Base-by-base conservation (phyloP, 2,797 vertebrate species). In the Falco naumanni region DNA sequence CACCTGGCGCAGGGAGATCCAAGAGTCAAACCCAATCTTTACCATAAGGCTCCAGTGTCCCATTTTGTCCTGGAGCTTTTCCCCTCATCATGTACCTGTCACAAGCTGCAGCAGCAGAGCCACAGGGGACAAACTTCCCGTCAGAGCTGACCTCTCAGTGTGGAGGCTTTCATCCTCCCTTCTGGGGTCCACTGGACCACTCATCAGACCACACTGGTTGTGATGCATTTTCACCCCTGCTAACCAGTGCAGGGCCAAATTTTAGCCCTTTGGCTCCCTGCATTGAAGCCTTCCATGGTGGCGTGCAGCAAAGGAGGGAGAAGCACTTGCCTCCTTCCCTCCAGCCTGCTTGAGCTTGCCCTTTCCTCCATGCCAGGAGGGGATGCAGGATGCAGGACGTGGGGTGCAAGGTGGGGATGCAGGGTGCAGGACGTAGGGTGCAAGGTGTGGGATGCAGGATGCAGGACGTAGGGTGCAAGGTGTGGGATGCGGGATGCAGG, bases 21-120 rank as follows among this genome's bases (percentile, higher is more conserved):
- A 48, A 28, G 48, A 72, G 39, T 92, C 87, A 56, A 72, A 57
- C 8, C 20, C 11, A 29, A 2, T 50, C 45, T 69, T 74, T 74
- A 25, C 5, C 4, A 0, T 33, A 33, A 54, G 31, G 10, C 25
- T 50, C 26, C 3, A 0, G 10, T 20, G 33, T 50, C 53, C 25
- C 3, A 2, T 76, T 78, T 75, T 68, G 31, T 75, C 47, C 47
- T 41, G 37, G 47, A n/a, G 48, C 43, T 77, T 69, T 89, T 17
- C 7, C n/a, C 16, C 8, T 33, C 1, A 0, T 10, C 1, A 0
- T 10, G 20, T 4, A 6, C 18, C 50, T 48, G 37, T 20, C 59
- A 37, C 24, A 61, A 56, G 26, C 41, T 87, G 82, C 84, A 82
- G 56, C 63, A 77, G 60, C 53, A 57, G 64, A 87, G 24, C 20